Evolutionary conservation across 2,888 invertebrate species (phyloP).

Genomic region (Allolobophora icterica): DNA sequence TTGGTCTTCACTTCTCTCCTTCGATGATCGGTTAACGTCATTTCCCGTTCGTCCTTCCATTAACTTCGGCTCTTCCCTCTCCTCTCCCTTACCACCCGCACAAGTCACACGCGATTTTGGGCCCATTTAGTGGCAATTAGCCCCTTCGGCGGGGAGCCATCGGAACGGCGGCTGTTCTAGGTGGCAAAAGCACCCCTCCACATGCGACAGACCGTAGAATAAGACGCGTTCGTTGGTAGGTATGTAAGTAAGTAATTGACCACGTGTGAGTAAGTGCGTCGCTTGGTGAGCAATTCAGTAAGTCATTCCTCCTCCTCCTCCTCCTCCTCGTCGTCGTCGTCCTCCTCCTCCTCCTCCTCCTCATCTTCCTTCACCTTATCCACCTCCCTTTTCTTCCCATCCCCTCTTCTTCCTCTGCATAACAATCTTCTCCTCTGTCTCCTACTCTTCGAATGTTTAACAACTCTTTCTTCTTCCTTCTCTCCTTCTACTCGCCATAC

Average conservation of each 20-base stretch:
- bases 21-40: neutral
- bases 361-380: neutral
- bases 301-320: neutral
- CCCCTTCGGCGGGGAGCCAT: neutral
- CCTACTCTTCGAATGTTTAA: neutral
- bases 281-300: neutral
- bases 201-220: neutral
- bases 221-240: neutral
- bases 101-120: neutral
- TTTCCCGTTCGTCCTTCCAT: slow-evolving; percentile 11
- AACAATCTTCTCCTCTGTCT: neutral
- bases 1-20: neutral
- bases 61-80: neutral
- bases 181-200: neutral
- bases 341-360: neutral
- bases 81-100: neutral
- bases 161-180: neutral
- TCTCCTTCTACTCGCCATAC: neutral
- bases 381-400: neutral
- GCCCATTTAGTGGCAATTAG: neutral
- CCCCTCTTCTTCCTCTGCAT: neutral
- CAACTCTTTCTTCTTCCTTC: neutral
- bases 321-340: too few species aligned
- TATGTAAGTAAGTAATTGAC: neutral
- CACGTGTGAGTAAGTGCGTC: neutral